Evolutionary conservation across 2,797 vertebrate genomes (phyloP).

Genomic region (Pterois miles): DNA sequence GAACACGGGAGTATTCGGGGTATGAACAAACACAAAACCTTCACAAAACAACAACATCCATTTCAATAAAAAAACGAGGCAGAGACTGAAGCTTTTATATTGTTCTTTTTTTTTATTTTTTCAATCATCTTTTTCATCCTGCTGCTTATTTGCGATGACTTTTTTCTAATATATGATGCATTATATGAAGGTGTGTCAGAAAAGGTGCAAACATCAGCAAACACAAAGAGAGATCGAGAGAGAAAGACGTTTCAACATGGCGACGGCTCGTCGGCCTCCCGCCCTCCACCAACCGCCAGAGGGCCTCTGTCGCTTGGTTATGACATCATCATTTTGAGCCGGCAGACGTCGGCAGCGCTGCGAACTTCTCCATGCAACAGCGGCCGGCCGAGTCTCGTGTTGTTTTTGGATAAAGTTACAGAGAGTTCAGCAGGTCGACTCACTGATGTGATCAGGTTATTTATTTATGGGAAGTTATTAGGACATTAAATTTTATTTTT

Average conservation of each 20-base stretch:
- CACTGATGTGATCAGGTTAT: not conserved
- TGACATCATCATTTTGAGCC: conserved; percentile 45
- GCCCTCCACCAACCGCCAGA: not conserved
- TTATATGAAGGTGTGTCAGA: conserved; percentile 68
- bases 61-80: conserved; percentile 1
- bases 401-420: not conserved
- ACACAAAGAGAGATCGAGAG: conserved; percentile 61
- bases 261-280: not conserved
- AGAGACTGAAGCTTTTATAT: conserved; percentile 19
- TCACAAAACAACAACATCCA: no score
- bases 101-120: conserved; percentile 63
- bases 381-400: not conserved
- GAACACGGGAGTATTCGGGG: no score
- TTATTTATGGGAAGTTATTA: not conserved
- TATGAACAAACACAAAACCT: no score
- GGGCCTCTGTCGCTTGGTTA: conserved; percentile 19
- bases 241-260: conserved; percentile 44
- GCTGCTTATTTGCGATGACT: conserved; percentile 71
- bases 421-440: conserved; percentile 16
- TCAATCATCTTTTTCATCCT: conserved; percentile 74
- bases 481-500: not conserved
- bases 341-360: not conserved
- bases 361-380: not conserved
- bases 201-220: conserved; percentile 80
- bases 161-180: conserved; percentile 70